Evolutionary conservation across 2,888 invertebrate genomes (phyloP), one percentile per base, ranked within the genome.

Genomic region (Lepidocyrtoides sp.): DNA sequence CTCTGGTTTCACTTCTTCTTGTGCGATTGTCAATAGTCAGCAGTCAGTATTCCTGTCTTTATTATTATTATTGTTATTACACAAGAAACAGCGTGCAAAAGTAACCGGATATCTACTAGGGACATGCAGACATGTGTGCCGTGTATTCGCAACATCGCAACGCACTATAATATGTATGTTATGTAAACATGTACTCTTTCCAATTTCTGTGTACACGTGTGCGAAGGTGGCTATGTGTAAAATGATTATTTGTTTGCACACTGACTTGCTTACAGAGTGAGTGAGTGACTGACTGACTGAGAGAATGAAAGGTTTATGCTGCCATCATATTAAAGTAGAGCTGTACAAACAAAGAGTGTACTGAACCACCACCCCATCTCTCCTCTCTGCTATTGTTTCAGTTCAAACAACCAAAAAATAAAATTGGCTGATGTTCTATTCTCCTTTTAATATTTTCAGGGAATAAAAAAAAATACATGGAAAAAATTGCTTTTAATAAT

Each of bases 1-100:
- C 44, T 83, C 83, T 83, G 8, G 63, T 63, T 83, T 83, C 63
- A 23, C 72, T 83, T 36, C 82, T n/a, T n/a, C n/a, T 17, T 83
- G 69, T 72, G 69, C 20, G 69, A 32, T 36, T 63, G 84, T 84
- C 82, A 82, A 41, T 60, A 44, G 66, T 1, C 44, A 41, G 41
- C 72, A 60, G 60, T 60, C 23, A 44, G 23, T 72, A 41, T 69
- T n/a, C n/a, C 44, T 72, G 44, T 72, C 72, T 72, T 44, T 72
- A 23, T n/a, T n/a, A n/a, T n/a, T n/a, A n/a, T n/a, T n/a, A n/a
- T n/a, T n/a, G n/a, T n/a, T n/a, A n/a, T 72, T 44, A 72, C 72
- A 44, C 41, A 44, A 66, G 66, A 12, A 69, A 36, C 5, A 36
- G 66, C 66, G 66, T n/a, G 20, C 66, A 32, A 60, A 17, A 72